Percentiles rank a stretch among this genome's conserved stretches.
Evolutionary conservation across 37 sponge, comb jelly and placozoan species (phyloP).

Genomic region (Halichondria panicea): DNA sequence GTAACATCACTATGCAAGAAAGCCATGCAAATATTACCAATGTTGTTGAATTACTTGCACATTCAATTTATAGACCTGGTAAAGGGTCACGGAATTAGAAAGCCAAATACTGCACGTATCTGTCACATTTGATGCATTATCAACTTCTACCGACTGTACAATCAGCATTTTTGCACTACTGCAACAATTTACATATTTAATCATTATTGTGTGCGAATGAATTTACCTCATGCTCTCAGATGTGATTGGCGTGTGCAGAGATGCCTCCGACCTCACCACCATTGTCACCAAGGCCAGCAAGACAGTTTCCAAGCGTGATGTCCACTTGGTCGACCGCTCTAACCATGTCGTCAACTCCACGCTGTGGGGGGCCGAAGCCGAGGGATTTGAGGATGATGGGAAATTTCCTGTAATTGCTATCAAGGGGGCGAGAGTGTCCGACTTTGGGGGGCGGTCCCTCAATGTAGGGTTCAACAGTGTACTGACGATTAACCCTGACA

Average conservation of each 20-base stretch:
- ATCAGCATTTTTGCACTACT: not conserved
- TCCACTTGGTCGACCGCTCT: conserved; percentile 75
- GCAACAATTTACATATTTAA: not conserved
- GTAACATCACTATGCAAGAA: no score
- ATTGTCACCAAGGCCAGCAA: conserved; percentile 57
- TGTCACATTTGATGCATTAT: no score
- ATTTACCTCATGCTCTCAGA: conserved; percentile 54
- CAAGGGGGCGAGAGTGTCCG: conserved; percentile 86
- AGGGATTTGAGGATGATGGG: conserved; percentile 72
- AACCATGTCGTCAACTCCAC: conserved; percentile 65
- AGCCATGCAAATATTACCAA: no score
- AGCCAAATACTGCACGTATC: no score
- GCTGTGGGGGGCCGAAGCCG: conserved; percentile 86
- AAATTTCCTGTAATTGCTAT: conserved; percentile 72
- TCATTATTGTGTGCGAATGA: no score
- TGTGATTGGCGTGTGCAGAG: conserved; percentile 83
- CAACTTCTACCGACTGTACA: not conserved
- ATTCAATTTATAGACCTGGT: no score
- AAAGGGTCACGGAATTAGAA: no score
- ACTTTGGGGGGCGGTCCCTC: conserved; percentile 86
- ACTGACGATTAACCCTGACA: conserved; percentile 70
- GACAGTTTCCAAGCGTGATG: conserved; percentile 75
- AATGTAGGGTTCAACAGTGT: conserved; percentile 21
- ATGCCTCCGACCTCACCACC: conserved; percentile 45
- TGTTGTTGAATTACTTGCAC: no score